Conservation (phyloP, 92 coral and sea anemone genomes). For the Parazoanthus atlanticus region DNA sequence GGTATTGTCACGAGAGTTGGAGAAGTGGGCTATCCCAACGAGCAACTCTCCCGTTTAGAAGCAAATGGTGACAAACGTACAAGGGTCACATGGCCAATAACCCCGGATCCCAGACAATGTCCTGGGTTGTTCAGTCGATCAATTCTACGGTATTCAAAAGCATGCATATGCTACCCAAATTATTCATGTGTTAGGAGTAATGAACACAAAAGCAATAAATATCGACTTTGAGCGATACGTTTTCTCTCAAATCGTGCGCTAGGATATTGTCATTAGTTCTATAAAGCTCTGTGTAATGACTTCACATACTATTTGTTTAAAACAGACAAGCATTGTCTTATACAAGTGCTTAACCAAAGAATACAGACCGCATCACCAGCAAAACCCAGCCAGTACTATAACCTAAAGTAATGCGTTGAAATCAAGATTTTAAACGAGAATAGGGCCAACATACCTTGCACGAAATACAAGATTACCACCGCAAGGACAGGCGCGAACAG, state of each 20-base stretch:
- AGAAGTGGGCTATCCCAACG: neutral
- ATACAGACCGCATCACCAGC: neutral
- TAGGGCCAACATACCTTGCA: constrained; percentile 18
- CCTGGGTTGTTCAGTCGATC: neutral
- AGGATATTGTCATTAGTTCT: neutral
- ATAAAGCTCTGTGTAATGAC: constrained; percentile 8
- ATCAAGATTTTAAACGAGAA: no score
- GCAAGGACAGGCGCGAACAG: constrained; percentile 13
- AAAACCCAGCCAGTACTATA: neutral
- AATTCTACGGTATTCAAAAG: neutral
- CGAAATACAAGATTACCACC: constrained; percentile 24
- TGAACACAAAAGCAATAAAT: neutral
- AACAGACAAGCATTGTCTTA: constrained; percentile 44
- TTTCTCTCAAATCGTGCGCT: neutral
- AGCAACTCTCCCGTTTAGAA: neutral
- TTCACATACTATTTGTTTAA: neutral
- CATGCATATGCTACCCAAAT: neutral
- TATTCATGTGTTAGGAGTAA: neutral
- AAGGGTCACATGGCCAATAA: constrained; percentile 21
- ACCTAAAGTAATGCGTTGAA: neutral
- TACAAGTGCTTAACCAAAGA: neutral
- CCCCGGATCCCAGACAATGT: constrained; percentile 25
- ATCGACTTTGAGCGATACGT: neutral
- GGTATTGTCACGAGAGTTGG: neutral
- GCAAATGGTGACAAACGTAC: constrained; percentile 17